Evolutionary conservation across 2,888 invertebrate genomes (phyloP), one percentile per base, ranked within the genome.

Genomic region (Scrobipalpa atriplicella): DNA sequence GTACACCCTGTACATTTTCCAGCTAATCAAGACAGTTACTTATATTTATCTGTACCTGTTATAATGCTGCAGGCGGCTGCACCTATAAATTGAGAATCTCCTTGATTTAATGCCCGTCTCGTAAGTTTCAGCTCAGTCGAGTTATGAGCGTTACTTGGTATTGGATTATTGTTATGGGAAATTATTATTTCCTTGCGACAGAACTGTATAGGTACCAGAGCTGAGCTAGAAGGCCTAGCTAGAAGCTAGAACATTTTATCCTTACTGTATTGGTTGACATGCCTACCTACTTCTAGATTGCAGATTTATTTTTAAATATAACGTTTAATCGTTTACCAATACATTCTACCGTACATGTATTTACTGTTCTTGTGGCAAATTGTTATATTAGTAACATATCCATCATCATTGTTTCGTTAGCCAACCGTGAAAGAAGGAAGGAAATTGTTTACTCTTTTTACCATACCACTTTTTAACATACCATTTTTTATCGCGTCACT

Each of bases 21-120:
- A 41, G 61, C 43, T 43, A 19, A 43, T 62, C n/a, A n/a, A n/a
- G 21, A 62, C 61, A 0, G 61, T 62, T 62, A 13, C 19, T 62
- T 43, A 13, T 9, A 18, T 62, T 62, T 62, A 62, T 39, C 41
- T 62, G 36, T 38, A 38, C 58, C 36, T 58, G 19, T 18, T 39
- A 7, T 41, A 36, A n/a, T 16, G 36, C 7, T 60, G 38, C 60
- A 0, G n/a, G 60, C 60, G 38, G n/a, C 16, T 13, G 38, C 60
- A 38, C 38, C 60, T 60, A 60, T 60, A 60, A 60, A 60, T 60
- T 18, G 29, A 9, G 52, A 56, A 56, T 56, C 54, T 21, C 21
- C 19, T 21, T 21, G 19, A 56, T 56, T 56, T 21, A 21, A 2
- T 29, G 13, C 11, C 54, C 21, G 54, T 29, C 54, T 56, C 54